A percentile compares a stretch with the other conserved stretches of the same genome.
Conservation (phyloP, 2,113 vertebrate genomes). For the Herpetotheres cachinnans region DNA sequence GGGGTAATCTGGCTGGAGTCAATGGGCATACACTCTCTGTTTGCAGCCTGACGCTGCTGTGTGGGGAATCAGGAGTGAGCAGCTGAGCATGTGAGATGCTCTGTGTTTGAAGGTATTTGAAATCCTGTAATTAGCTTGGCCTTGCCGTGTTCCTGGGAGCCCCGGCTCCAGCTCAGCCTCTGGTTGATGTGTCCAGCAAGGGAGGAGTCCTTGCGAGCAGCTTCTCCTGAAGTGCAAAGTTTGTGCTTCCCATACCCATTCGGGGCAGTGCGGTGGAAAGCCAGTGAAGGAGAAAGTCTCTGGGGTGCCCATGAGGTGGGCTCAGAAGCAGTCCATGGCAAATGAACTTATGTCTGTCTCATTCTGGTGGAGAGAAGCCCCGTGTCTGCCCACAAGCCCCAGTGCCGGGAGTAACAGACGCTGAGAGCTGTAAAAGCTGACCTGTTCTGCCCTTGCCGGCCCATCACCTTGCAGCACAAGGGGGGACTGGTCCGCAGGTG, state of each 20-base stretch:
- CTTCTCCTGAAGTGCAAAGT: background rate
- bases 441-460: background rate
- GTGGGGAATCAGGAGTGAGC: background rate
- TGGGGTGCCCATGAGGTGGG: background rate
- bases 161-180: background rate
- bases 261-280: background rate
- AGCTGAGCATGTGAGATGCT: background rate
- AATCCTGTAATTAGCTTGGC: background rate
- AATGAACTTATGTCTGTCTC: fast-evolving
- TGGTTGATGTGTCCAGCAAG: background rate
- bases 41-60: background rate
- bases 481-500: fast-evolving
- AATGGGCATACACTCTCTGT: background rate
- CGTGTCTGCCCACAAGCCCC: background rate
- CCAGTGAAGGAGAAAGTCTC: background rate
- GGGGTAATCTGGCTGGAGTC: background rate
- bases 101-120: background rate
- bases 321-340: background rate
- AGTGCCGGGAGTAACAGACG: background rate
- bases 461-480: background rate
- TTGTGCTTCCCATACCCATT: background rate
- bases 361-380: background rate
- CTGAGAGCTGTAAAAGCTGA: background rate
- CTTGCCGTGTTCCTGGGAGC: background rate
- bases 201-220: background rate